Base-by-base conservation (phyloP, 2,113 vertebrate genomes). In the Leucopsar rothschildi region DNA sequence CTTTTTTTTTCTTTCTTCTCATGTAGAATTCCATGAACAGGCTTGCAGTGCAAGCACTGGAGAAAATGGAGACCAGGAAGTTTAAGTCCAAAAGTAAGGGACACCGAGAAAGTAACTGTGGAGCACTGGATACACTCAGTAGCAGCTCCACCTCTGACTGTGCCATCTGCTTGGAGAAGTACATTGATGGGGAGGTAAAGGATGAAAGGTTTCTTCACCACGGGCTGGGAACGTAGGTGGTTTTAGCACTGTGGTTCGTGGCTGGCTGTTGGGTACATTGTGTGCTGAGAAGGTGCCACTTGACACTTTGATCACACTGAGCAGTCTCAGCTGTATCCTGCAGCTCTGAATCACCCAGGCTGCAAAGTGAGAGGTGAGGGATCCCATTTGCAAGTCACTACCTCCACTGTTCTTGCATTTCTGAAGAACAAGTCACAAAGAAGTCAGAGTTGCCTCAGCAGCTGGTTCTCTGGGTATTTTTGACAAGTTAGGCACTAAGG, bases 81-180 rank as follows among this genome's bases (percentile, higher is more conserved):
- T 99, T 99, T 98, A 99, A 99, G 91, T 99, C 99, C 65, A 99
- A 99, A 98, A 98, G 97, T 82, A 99, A 99, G 92, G 98, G 98
- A 60, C 98, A 97, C 90, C 98, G 98, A 6, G 99, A 99, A 96
- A 99, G 97, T 94, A 99, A 98, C 98, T 99, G 99, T 5, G 98
- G 98, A 28, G 98, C 98, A 15, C 98, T 99, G n/a, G 99, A 99
- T 93, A 99, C 99, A 0, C 98, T 99, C 93, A 99, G 99, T 97
- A 99, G 99, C 97, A 99, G 99, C 96, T 99, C 99, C 82, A 99
- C 99, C 8, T 98, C 99, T 0, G 99, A 99, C 98, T 99, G 99
- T n/a, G 99, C 99, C 97, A 99, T 99, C 98, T 99, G 99, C 95
- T 98, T 99, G 94, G 99, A 99, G 97, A 99, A 99, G 96, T 99